These are phyloP conservation scores for Drosophila nr. perissopoda DNA, from an alignment of 2,888 invertebrate genomes.

Conservation along the genomic window DNA sequence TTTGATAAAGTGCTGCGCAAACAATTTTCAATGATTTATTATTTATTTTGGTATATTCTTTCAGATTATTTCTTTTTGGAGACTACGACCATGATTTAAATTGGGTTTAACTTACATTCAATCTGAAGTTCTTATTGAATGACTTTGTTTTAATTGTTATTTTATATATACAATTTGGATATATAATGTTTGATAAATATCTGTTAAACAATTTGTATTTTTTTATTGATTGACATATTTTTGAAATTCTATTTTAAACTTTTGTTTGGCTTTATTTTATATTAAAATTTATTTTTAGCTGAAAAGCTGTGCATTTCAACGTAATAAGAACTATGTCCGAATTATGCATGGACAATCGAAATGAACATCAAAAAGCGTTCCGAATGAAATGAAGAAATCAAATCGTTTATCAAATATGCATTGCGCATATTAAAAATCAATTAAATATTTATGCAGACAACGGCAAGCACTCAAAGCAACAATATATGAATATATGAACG, in stretches of 20 bases:
- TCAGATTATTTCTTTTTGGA: not conserved
- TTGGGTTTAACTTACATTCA: not conserved
- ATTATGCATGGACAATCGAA: slow-evolving; percentile 31
- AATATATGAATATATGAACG: slow-evolving; percentile 23
- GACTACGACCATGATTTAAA: not conserved
- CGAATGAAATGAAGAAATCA: slow-evolving; percentile 27
- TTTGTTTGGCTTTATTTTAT: not conserved
- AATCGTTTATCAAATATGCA: slow-evolving; percentile 69
- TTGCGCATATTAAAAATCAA: slow-evolving; percentile 75
- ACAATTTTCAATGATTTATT: not conserved
- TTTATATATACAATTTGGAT: not conserved
- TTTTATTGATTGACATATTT: not conserved
- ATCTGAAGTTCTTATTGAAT: not conserved
- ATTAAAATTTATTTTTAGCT: not conserved
- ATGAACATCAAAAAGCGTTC: slow-evolving; percentile 22
- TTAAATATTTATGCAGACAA: slow-evolving; percentile 74
- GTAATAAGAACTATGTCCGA: not conserved
- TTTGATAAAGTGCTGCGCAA: not conserved
- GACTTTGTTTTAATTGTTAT: not conserved
- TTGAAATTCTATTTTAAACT: not conserved
- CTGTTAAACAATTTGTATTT: not conserved
- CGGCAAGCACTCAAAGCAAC: slow-evolving; percentile 50
- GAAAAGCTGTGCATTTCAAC: slow-evolving; percentile 7
- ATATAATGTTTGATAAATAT: not conserved
- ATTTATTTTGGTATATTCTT: not conserved